Percentiles rank a stretch among this genome's conserved stretches.
Evolutionary conservation across 2,113 vertebrate genomes (phyloP).

Genomic region (Trachemys scripta): DNA sequence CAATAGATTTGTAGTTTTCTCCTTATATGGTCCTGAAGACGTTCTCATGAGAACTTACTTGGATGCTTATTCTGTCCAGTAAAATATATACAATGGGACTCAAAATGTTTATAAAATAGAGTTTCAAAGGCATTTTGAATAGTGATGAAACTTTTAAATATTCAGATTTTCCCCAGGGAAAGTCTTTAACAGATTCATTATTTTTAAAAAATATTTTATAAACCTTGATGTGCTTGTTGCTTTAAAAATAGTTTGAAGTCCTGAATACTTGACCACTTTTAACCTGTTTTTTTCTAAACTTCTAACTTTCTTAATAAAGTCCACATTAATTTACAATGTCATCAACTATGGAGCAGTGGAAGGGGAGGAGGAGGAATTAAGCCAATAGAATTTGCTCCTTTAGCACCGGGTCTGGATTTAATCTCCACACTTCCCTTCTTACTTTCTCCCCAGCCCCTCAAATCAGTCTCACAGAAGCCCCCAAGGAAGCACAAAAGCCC

Average conservation of each 20-base stretch:
- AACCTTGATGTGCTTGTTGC: neutral
- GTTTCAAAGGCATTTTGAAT: slow-evolving; percentile 26
- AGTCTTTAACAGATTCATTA: neutral
- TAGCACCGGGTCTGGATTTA: neutral
- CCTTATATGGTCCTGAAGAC: slow-evolving; percentile 65
- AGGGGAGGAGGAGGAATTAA: neutral
- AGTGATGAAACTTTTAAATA: neutral
- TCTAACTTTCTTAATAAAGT: neutral
- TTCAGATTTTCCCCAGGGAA: neutral
- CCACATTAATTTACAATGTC: neutral
- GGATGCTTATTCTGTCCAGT: neutral
- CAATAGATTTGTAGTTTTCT: slow-evolving; percentile 31
- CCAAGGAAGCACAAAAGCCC: neutral
- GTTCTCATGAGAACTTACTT: neutral
- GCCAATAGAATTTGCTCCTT: neutral
- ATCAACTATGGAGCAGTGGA: neutral
- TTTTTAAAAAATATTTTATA: neutral
- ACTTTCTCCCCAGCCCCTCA: neutral
- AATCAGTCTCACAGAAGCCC: neutral
- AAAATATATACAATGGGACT: slow-evolving; percentile 20
- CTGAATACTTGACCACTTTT: neutral
- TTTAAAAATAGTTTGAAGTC: neutral
- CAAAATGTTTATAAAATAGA: slow-evolving; percentile 26
- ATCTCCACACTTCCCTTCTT: neutral
- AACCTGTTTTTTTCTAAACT: neutral